Evolutionary conservation across 2,888 invertebrate species (phyloP).

Genomic region (Apoderus coryli): DNA sequence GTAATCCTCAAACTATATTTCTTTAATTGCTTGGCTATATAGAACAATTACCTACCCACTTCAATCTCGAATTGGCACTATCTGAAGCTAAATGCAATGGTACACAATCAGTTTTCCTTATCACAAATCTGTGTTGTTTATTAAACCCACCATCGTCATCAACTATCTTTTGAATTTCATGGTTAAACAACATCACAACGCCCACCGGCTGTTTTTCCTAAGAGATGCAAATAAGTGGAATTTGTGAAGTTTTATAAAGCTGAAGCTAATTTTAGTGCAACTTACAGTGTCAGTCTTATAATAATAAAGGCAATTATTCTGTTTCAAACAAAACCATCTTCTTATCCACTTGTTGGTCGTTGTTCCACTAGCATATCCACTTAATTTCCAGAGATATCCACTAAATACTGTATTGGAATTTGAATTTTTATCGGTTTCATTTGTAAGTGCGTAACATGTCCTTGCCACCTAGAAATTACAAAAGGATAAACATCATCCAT

Average conservation of each 20-base stretch:
- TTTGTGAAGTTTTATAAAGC: no score
- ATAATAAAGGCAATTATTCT: conserved; percentile 88
- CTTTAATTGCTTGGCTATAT: no score
- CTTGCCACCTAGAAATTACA: conserved; percentile 50
- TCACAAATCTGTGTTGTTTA: conserved; percentile 47
- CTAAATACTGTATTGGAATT: conserved; percentile 43
- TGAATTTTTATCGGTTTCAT: conserved; percentile 46
- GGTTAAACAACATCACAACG: conserved; percentile 74
- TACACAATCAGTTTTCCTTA: conserved; percentile 55
- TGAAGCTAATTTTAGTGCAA: no score
- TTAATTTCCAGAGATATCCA: conserved; percentile 65
- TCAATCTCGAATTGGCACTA: conserved; percentile 42
- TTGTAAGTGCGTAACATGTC: conserved; percentile 67
- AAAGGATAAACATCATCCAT: no score
- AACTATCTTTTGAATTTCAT: conserved; percentile 46
- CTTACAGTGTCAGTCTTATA: conserved; percentile 83
- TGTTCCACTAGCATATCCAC: conserved; percentile 40
- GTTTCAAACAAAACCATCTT: conserved; percentile 80
- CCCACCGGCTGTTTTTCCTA: conserved; percentile 81
- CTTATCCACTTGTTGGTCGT: conserved; percentile 61
- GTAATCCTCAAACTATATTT: no score
- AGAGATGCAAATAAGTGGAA: conserved; percentile 15
- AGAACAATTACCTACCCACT: conserved; percentile 40
- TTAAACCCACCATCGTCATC: conserved; percentile 41
- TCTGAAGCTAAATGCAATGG: conserved; percentile 71